These are phyloP conservation scores for Anoplius nigerrimus DNA, from an alignment of 2,888 invertebrate species.

Conservation along the genomic window DNA sequence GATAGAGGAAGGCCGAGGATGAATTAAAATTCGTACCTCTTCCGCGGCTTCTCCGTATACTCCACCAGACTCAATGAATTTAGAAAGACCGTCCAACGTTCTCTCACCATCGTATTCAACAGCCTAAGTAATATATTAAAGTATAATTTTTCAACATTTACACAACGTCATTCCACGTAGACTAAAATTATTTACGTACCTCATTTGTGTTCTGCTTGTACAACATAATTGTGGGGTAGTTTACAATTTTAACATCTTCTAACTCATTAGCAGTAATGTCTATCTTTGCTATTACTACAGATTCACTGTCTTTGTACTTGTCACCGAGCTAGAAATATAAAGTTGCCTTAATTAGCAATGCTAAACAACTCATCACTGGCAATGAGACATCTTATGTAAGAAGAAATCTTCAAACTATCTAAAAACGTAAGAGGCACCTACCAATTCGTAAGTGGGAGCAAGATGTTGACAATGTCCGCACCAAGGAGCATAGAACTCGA, in stretches of 20 bases:
- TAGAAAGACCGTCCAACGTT: constrained; percentile 92
- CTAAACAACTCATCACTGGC: constrained; percentile 1
- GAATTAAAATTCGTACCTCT: constrained; percentile 74
- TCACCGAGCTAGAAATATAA: constrained; percentile 85
- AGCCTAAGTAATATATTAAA: constrained; percentile 71
- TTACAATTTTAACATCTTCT: constrained; percentile 94
- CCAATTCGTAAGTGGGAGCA: constrained; percentile 93
- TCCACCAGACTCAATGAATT: constrained; percentile 96
- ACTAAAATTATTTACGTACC: constrained; percentile 70
- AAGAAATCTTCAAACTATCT: no score
- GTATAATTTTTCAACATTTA: background rate
- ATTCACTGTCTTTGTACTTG: constrained; percentile 89
- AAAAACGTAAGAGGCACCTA: constrained; percentile 48
- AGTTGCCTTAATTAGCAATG: constrained; percentile 1
- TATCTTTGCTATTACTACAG: constrained; percentile 97
- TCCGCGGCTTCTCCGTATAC: constrained; percentile 84
- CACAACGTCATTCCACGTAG: background rate
- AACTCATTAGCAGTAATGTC: constrained; percentile 99
- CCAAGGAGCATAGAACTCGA: constrained; percentile 99
- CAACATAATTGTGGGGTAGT: constrained; percentile 95
- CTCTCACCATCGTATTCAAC: constrained; percentile 97
- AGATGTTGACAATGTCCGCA: constrained; percentile 99
- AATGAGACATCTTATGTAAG: no score
- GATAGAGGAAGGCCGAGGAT: background rate
- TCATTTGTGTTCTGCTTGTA: constrained; percentile 96